Conservation (phyloP, 2,797 vertebrate genomes). For the Etheostoma perlongum region DNA sequence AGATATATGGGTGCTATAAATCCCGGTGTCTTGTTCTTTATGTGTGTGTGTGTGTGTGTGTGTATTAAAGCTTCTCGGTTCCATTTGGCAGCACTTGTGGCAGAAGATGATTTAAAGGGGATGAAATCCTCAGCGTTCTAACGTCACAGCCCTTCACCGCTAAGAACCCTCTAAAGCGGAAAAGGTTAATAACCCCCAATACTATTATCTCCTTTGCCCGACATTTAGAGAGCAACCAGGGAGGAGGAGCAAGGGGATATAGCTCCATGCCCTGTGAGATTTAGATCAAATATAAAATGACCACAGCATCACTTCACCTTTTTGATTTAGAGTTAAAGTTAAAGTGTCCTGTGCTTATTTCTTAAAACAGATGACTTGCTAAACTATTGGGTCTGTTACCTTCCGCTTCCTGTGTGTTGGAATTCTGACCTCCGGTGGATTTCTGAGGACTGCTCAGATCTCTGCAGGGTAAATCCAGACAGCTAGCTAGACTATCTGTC, state of each 20-base stretch:
- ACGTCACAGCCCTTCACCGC: conserved; percentile 74
- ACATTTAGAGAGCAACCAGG: conserved; percentile 61
- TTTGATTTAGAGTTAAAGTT: neutral
- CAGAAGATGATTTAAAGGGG: conserved; percentile 80
- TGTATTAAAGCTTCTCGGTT: conserved; percentile 70
- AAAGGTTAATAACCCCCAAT: conserved; percentile 82
- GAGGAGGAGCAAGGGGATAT: conserved; percentile 41
- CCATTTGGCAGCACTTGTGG: conserved; percentile 74
- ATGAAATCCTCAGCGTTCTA: conserved; percentile 70
- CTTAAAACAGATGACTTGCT: neutral
- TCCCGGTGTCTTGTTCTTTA: conserved; percentile 54
- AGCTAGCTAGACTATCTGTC: too few species aligned
- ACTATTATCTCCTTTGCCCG: conserved; percentile 71
- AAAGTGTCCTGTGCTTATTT: neutral
- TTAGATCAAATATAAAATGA: conserved; percentile 4
- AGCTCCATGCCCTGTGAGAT: conserved; percentile 10
- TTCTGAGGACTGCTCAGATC: too few species aligned
- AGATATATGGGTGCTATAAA: conserved; percentile 77
- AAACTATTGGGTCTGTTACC: neutral
- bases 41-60: conserved; percentile 44
- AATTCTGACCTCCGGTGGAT: too few species aligned
- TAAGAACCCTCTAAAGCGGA: conserved; percentile 81
- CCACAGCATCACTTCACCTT: neutral
- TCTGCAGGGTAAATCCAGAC: too few species aligned
- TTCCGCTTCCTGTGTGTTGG: too few species aligned